A percentile compares a stretch with the other conserved stretches of the same genome.
Evolutionary conservation across 2,888 invertebrate genomes (phyloP).

Genomic region (Leptodirus hochenwartii): DNA sequence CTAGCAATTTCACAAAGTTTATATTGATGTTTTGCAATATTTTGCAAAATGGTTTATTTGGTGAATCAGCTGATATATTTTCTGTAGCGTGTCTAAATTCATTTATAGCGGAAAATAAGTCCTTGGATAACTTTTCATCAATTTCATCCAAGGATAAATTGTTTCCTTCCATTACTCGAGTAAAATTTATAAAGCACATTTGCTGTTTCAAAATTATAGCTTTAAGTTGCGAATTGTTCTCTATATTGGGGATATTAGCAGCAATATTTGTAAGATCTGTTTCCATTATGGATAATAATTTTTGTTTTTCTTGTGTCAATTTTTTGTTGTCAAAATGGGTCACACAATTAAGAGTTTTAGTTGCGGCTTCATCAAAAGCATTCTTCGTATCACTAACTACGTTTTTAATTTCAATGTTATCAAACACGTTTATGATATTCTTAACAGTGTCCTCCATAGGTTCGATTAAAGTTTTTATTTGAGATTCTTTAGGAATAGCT

Average conservation of each 20-base stretch:
- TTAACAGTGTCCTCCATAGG: conserved; percentile 23
- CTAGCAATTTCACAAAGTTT: conserved; percentile 22
- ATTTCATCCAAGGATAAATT: conserved; percentile 9
- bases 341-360: neutral
- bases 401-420: conserved; percentile 17
- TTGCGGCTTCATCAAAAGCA: conserved; percentile 1
- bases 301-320: conserved; percentile 4
- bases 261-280: neutral
- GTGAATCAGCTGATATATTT: conserved; percentile 10
- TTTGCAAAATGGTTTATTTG: conserved; percentile 20
- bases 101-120: conserved; percentile 9
- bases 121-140: conserved; percentile 10
- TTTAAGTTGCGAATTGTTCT: no score
- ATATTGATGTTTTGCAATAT: conserved; percentile 21
- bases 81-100: conserved; percentile 10
- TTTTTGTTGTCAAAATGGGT: neutral
- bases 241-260: no score
- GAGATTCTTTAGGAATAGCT: conserved; percentile 19
- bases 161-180: conserved; percentile 10
- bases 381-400: conserved; percentile 5
- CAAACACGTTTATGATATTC: conserved; percentile 24
- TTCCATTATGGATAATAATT: conserved; percentile 3
- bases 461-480: conserved; percentile 21
- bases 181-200: conserved; percentile 8
- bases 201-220: conserved; percentile 7